Evolutionary conservation across 2,113 vertebrate genomes (phyloP).

Genomic region (Polypterus senegalus): DNA sequence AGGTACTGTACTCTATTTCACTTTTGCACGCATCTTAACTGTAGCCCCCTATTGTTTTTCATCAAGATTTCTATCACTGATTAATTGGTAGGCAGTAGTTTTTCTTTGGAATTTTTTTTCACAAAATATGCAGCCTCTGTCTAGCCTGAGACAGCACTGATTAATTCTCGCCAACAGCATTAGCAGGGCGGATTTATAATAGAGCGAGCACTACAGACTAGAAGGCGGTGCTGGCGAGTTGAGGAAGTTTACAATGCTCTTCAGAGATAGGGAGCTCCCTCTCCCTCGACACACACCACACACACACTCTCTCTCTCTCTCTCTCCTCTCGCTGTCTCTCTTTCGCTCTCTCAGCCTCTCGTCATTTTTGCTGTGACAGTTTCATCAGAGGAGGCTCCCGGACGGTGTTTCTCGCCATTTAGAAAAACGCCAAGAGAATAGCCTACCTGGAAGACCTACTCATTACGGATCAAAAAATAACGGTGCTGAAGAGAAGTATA

Average conservation of each 20-base stretch:
- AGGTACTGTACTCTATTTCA: no score
- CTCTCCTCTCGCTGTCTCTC: conserved; percentile 13
- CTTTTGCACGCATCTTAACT: no score
- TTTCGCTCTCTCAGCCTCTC: not conserved
- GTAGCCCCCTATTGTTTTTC: no score
- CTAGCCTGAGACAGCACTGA: no score
- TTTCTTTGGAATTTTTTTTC: no score
- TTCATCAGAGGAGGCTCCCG: not conserved
- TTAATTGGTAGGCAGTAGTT: no score
- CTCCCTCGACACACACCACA: not conserved
- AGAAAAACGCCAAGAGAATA: conserved; percentile 6
- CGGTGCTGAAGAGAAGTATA: conserved; percentile 11
- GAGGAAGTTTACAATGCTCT: conserved; percentile 11
- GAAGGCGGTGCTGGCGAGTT: conserved; percentile 13
- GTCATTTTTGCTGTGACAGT: not conserved
- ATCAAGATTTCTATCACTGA: no score
- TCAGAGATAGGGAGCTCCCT: not conserved
- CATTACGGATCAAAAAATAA: conserved; percentile 23
- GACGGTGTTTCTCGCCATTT: not conserved
- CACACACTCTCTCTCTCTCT: not conserved
- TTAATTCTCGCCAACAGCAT: no score
- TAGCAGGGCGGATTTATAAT: not conserved
- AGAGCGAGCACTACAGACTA: not conserved
- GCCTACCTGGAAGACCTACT: conserved; percentile 27
- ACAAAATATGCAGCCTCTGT: no score